Percentiles rank a stretch among this genome's conserved stretches.
Evolutionary conservation across 2,113 vertebrate genomes (phyloP).

Genomic region (Aplodontia rufa): DNA sequence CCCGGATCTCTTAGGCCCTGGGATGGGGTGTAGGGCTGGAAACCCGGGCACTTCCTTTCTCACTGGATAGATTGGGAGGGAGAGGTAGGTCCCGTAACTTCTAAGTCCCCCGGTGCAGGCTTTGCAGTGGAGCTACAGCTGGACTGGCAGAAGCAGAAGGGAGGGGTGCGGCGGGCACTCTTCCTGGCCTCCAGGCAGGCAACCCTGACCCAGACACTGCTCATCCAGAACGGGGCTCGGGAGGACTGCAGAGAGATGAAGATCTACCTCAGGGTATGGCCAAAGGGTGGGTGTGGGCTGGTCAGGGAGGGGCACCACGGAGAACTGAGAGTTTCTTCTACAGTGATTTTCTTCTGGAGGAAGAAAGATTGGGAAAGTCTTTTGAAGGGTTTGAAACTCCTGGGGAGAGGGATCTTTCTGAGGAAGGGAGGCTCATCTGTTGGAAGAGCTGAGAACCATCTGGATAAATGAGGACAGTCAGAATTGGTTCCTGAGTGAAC

Average conservation of each 20-base stretch:
- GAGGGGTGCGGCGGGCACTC: conserved; percentile 88
- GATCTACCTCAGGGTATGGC: conserved; percentile 90
- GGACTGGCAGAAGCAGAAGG: conserved; percentile 91
- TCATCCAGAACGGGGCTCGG: conserved; percentile 84
- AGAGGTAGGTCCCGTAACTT: neutral
- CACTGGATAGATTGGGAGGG: neutral
- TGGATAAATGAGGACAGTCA: neutral
- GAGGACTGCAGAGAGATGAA: conserved; percentile 88
- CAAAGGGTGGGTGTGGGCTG: rapidly evolving
- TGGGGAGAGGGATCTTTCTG: neutral
- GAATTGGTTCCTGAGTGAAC: neutral
- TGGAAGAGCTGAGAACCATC: neutral
- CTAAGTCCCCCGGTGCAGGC: conserved; percentile 70
- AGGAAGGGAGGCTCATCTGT: neutral
- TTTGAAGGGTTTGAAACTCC: neutral
- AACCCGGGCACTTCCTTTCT: neutral
- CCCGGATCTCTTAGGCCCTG: neutral
- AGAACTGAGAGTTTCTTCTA: too few relatives aligned
- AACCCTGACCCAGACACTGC: conserved; percentile 81
- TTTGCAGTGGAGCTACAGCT: conserved; percentile 92
- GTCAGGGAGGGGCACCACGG: neutral
- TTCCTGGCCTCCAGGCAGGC: conserved; percentile 89
- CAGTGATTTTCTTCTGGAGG: neutral
- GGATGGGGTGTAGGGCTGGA: neutral
- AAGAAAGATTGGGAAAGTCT: neutral